A percentile compares a stretch with the other conserved stretches of the same genome.
These are phyloP conservation scores for Drosophila serrata DNA, from an alignment of 1,140 invertebrate species.

Conservation along the genomic window DNA sequence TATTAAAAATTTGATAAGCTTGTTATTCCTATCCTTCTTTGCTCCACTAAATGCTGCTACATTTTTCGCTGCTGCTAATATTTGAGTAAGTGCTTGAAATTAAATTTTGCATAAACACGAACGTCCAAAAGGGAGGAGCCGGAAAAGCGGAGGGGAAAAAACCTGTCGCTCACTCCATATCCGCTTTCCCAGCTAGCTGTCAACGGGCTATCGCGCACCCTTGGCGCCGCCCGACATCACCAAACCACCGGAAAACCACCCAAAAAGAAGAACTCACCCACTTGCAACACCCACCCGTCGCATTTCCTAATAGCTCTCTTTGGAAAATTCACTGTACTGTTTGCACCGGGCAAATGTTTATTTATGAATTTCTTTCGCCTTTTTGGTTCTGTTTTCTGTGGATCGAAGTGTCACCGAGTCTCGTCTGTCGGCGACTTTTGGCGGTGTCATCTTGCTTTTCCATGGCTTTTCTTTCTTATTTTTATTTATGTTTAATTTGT, in stretches of 20 bases:
- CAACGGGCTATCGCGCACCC: conserved; percentile 29
- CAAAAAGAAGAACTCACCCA: neutral
- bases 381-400: conserved; percentile 7
- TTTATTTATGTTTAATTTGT: conserved; percentile 60
- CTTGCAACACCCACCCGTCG: conserved; percentile 11
- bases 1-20: conserved; percentile 7
- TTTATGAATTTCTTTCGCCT: conserved; percentile 45
- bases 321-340: conserved; percentile 43
- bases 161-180: conserved; percentile 40
- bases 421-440: conserved; percentile 13
- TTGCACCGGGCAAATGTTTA: conserved; percentile 60
- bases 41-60: neutral
- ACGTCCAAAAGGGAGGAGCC: neutral
- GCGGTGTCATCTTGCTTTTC: conserved; percentile 1
- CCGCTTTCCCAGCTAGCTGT: conserved; percentile 31
- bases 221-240: conserved; percentile 19
- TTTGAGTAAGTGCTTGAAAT: conserved; percentile 38
- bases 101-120: conserved; percentile 49
- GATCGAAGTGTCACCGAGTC: conserved; percentile 30
- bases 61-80: conserved; percentile 27
- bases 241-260: conserved; percentile 6
- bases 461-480: conserved; percentile 13
- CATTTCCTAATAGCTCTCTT: conserved; percentile 37
- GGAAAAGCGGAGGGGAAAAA: conserved; percentile 4
- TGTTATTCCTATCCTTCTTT: neutral